Percentiles rank a stretch among this genome's conserved stretches.
phyloP scores from a whole-genome alignment of 2,888 invertebrate genomes.

The Holacanthella duospinosa region DNA sequence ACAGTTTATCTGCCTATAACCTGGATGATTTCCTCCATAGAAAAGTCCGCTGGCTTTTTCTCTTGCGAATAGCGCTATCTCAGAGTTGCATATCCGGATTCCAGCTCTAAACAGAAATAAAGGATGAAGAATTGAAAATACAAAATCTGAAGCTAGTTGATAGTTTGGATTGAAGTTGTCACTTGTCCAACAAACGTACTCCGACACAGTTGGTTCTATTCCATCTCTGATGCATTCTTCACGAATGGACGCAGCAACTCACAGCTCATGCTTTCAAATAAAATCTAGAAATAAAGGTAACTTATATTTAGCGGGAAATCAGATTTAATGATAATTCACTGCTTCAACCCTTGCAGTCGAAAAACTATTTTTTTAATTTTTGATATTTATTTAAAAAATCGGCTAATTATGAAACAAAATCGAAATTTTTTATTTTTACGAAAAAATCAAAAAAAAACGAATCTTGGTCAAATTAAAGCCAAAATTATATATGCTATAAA shows the following conservation, averaged over 20 bases:
- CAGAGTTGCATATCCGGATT: neutral
- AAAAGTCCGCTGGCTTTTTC: neutral
- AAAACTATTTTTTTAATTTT: no score
- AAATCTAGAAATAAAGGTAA: neutral
- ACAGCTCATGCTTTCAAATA: neutral
- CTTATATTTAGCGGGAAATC: no score
- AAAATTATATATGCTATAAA: no score
- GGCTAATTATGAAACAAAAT: no score
- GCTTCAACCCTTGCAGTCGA: no score
- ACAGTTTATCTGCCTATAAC: neutral
- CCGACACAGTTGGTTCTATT: neutral
- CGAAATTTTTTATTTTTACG: no score
- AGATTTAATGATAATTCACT: no score
- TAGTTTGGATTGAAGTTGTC: neutral
- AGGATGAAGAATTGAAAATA: neutral
- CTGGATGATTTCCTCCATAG: neutral
- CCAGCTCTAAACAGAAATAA: neutral
- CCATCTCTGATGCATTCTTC: neutral
- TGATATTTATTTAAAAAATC: no score
- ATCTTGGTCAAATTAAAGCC: no score
- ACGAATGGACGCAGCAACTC: neutral
- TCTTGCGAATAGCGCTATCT: neutral
- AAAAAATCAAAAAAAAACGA: no score
- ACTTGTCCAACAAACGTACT: neutral
- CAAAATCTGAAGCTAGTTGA: neutral